A percentile compares a stretch with the other conserved stretches of the same genome.
phyloP scores from a whole-genome alignment of 1,140 invertebrate species.

The Eupeodes corollae region DNA sequence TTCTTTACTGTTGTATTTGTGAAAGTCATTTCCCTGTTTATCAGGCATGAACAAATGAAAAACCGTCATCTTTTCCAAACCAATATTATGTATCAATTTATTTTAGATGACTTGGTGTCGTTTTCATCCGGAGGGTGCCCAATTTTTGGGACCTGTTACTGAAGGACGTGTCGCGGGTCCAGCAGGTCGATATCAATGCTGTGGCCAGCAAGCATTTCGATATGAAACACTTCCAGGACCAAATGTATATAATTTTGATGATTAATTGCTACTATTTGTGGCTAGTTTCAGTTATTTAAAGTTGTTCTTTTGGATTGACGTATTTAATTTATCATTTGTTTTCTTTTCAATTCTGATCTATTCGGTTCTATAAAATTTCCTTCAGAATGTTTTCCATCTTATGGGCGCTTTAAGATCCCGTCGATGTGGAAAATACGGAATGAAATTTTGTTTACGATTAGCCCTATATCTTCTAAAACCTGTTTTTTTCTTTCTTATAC shows the following conservation, averaged over 20 bases:
- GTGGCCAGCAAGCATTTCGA: constrained; percentile 67
- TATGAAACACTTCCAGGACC: constrained; percentile 54
- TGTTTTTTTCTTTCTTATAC: neutral
- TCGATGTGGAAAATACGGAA: no score
- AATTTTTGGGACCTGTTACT: constrained; percentile 61
- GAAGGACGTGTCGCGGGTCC: constrained; percentile 46
- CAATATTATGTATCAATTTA: neutral
- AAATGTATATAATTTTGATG: constrained; percentile 17
- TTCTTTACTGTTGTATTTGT: constrained; percentile 62
- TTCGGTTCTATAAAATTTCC: no score
- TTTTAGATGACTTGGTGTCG: constrained; percentile 60
- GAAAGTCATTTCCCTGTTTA: constrained; percentile 62
- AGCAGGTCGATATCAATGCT: constrained; percentile 70
- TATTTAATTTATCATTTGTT: neutral
- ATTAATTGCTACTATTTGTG: neutral
- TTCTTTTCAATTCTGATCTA: neutral
- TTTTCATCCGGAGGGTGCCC: constrained; percentile 63
- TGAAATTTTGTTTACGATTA: no score
- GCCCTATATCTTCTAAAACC: no score
- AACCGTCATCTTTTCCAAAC: neutral
- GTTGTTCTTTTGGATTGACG: neutral
- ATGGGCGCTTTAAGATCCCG: no score
- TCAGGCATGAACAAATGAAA: constrained; percentile 37
- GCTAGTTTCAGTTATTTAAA: neutral
- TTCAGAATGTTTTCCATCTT: neutral